Evolutionary conservation across 2,888 invertebrate genomes (phyloP).

Genomic region (Lasiommata megera): DNA sequence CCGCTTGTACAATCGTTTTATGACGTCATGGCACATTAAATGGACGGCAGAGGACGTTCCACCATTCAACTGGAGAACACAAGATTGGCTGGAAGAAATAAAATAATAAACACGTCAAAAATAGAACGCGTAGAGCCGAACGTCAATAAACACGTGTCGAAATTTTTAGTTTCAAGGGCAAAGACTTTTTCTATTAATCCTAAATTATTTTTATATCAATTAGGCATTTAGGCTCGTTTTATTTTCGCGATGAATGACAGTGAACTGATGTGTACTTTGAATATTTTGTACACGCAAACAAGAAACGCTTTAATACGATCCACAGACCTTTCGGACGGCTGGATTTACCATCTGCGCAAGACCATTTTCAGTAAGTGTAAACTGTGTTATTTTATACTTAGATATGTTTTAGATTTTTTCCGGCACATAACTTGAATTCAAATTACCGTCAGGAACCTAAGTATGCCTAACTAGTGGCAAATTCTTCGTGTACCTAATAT

Average conservation of each 20-base stretch:
- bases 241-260: slow-evolving; percentile 36
- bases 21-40: not conserved
- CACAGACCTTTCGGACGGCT: slow-evolving; percentile 57
- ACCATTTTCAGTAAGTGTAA: slow-evolving; percentile 46
- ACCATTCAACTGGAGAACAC: slow-evolving; percentile 35
- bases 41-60: not conserved
- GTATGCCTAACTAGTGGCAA: no score
- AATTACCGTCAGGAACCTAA: no score
- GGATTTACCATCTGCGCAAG: slow-evolving; percentile 47
- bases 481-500: no score
- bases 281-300: slow-evolving; percentile 49
- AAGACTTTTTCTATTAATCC: slow-evolving; percentile 23
- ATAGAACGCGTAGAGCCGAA: slow-evolving; percentile 46
- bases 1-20: not conserved
- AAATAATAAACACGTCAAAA: slow-evolving; percentile 45
- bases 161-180: slow-evolving; percentile 42
- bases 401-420: no score
- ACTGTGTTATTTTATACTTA: not conserved
- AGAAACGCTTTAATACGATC: slow-evolving; percentile 63
- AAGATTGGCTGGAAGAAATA: slow-evolving; percentile 38
- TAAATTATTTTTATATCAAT: slow-evolving; percentile 12
- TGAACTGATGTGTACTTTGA: slow-evolving; percentile 39
- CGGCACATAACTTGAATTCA: no score
- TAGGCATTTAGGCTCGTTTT: not conserved
- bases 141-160: slow-evolving; percentile 33